Evolutionary conservation across 2,888 invertebrate genomes (phyloP).

Genomic region (Azorinus chamasolen): DNA sequence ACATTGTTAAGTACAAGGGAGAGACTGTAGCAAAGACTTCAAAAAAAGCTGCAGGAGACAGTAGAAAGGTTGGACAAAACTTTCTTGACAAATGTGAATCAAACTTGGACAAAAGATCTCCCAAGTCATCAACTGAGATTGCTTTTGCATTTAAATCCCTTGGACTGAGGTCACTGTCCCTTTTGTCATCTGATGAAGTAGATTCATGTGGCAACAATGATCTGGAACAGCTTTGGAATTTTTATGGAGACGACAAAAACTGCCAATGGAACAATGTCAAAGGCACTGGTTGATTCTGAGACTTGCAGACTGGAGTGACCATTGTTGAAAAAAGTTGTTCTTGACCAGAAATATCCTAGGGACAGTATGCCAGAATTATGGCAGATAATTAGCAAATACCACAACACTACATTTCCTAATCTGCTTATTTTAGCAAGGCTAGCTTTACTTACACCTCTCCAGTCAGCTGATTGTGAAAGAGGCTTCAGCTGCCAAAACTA

Average conservation of each 20-base stretch:
- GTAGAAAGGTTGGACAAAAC: no score
- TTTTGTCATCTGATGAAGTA: no score
- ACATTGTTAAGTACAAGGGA: conserved; percentile 1
- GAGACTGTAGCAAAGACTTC: no score
- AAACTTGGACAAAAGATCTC: background rate
- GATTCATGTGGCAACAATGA: no score
- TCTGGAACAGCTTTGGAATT: no score
- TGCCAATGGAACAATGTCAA: no score
- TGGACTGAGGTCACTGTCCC: background rate
- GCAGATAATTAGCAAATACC: conserved; percentile 10
- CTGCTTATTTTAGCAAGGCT: conserved; percentile 3
- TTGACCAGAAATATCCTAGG: conserved; percentile 9
- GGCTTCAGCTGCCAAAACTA: conserved; percentile 14
- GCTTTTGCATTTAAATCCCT: background rate
- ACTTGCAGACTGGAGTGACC: conserved; percentile 3
- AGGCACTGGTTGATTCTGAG: background rate
- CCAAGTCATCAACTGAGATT: background rate
- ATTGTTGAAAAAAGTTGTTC: conserved; percentile 2
- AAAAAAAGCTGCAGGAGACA: no score
- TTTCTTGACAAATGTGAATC: no score
- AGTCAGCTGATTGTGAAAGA: conserved; percentile 11
- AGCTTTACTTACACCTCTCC: conserved; percentile 1
- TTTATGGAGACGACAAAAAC: background rate
- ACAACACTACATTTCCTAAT: conserved; percentile 2
- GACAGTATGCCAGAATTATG: background rate